Base-by-base conservation (phyloP, 2,113 vertebrate genomes). In the Planiliza haematocheilus region DNA sequence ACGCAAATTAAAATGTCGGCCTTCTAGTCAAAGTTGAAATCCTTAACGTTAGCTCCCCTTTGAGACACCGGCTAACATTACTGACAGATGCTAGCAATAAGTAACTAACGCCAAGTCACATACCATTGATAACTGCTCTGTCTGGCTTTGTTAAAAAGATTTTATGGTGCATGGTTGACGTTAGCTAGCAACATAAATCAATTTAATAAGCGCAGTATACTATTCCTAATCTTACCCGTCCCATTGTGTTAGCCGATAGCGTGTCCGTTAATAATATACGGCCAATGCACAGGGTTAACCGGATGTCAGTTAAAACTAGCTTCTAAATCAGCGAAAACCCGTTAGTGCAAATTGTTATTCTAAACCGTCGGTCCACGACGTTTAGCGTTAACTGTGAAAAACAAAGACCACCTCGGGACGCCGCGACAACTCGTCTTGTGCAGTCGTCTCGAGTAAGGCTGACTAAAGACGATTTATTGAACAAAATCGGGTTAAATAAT, bases 201-300 rank as follows among this genome's bases (percentile, higher is more conserved):
- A 38, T 71, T 57, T 66, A 57, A 43, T 39, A 16, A 64, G n/a
- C 57, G 46, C 34, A 11, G 43, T 39, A 14, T 45, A 16, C 52
- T 38, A 16, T n/a, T 77, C 69, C 45, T 74, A 52, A 80, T 83
- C 76, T 2, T 83, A 76, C 48, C n/a, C 37, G 81, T 80, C 68
- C 87, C 83, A 92, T 91, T 92, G 91, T 90, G 88, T 92, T 92
- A 92, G 91, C 91, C 8, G n/a, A 18, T 89, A 91, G 30, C 77
- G 8, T 42, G 59, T 45, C 79, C 13, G 55, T 20, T 55, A 62
- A 24, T 12, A 45, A 41, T 49, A 60, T 56, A 43, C 21, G 36
- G 52, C 55, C 30, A 60, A 64, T 58, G 20, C 8, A 34, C 34
- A 7, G 8, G 63, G 30, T 61, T 51, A 34, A 58, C 39, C 38